Base-by-base conservation (phyloP, 2,888 invertebrate species). In the Scaptomyza flava region DNA sequence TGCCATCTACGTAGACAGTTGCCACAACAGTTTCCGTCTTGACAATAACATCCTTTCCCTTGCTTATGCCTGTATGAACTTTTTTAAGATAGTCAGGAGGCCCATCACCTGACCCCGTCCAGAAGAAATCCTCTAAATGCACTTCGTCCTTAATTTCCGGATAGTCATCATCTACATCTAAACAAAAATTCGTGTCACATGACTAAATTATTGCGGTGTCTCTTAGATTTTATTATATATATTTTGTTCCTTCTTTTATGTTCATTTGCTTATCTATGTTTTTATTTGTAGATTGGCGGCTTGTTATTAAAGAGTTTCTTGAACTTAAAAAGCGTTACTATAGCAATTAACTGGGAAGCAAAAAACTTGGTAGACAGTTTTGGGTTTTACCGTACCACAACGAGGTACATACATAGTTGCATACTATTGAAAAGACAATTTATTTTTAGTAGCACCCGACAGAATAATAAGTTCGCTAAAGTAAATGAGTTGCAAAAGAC, bases 71-170 rank as follows among this genome's bases (percentile, higher is more conserved):
- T 92, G 94, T 91, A 65, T 91, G 91, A 11, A 92, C 91, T 60
- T 91, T 90, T 73, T 90, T 91, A 7, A 91, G 73, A 62, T 89
- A 92, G 0, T 93, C 93, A 8, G 94, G 93, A 0, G 95, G 95
- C 0, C 96, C 96, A 89, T 97, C 97, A 0, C 97, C 97, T 0
- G 96, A 96, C 0, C 97, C 97, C 0, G 96, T 96, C 97, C 97
- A 97, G 91, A 97, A 96, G 92, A 97, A 97, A 91, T 97, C 97
- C 86, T 97, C 96, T 61, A 97, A 86, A 34, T 91, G 91, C 3
- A 92, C 88, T 65, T 92, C 91, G 58, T 92, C 90, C 51, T 91
- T 86, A 6, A 90, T 72, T 61, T 91, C 91, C 1, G 90, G 86
- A 78, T 91, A 91, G 63, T 89, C 88, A 50, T 88, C 83, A 61